Conservation (phyloP, 2,113 vertebrate species). For the Lepisosteus osseus region DNA sequence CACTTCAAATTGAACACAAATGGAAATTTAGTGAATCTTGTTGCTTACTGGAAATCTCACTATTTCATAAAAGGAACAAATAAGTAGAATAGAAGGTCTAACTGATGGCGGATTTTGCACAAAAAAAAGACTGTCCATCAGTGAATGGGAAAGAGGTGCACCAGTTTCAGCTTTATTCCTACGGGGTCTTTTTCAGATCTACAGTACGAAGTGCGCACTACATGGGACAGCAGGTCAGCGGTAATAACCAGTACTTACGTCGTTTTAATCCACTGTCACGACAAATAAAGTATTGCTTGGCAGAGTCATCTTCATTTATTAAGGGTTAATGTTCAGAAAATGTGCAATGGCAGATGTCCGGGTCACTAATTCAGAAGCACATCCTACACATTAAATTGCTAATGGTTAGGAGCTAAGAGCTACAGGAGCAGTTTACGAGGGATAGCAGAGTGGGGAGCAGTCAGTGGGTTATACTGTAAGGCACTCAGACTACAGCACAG, state of each 20-base stretch:
- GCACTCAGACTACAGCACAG: conserved; percentile 20
- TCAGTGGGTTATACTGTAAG: conserved; percentile 25
- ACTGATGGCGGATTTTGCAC: no score
- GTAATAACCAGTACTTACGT: background rate
- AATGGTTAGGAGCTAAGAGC: conserved; percentile 25
- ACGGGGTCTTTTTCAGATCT: no score
- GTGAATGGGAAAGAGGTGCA: no score
- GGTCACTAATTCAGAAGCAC: conserved; percentile 9
- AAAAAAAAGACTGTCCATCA: no score
- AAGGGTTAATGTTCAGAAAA: conserved; percentile 28
- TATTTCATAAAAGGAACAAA: no score
- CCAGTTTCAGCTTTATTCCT: no score
- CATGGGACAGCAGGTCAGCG: no score
- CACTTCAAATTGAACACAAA: no score
- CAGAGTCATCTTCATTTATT: conserved; percentile 10
- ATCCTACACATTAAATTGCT: conserved; percentile 12
- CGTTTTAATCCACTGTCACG: conserved; percentile 12
- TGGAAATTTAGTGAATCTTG: no score
- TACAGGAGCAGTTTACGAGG: conserved; percentile 5
- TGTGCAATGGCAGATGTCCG: conserved; percentile 10
- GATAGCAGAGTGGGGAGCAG: conserved; percentile 12
- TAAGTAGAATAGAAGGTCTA: no score
- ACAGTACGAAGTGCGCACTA: no score
- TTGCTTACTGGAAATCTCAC: no score
- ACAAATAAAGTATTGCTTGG: conserved; percentile 21